Evolutionary conservation across 2,113 vertebrate genomes (phyloP).

Genomic region (Sinocyclocheilus grahami): DNA sequence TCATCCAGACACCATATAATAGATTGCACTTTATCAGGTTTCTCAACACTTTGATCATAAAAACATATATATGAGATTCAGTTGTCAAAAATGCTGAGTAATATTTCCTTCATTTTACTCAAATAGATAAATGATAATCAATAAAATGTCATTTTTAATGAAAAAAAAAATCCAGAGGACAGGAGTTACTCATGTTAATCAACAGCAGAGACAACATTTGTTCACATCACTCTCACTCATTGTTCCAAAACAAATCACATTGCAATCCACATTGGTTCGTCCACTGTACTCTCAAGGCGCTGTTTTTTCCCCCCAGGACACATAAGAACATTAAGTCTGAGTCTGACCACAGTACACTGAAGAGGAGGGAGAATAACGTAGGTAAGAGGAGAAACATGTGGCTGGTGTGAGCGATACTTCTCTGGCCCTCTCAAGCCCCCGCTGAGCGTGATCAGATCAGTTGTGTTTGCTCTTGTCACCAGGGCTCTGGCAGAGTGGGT

Average conservation of each 20-base stretch:
- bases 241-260: not conserved
- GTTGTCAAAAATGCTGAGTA: no score
- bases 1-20: no score
- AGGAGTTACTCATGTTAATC: not conserved
- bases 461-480: slow-evolving; percentile 31
- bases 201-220: not conserved
- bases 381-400: not conserved
- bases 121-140: no score
- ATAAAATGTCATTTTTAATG: not conserved
- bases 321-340: not conserved
- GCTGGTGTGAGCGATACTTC: slow-evolving; percentile 20
- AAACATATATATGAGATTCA: no score
- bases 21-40: no score
- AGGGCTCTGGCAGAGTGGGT: slow-evolving; percentile 22
- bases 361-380: not conserved
- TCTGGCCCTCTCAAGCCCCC: slow-evolving; percentile 14
- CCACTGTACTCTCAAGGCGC: not conserved
- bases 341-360: slow-evolving; percentile 24
- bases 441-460: slow-evolving; percentile 33
- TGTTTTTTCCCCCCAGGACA: not conserved
- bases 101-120: no score
- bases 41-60: no score
- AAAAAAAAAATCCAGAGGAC: not conserved
- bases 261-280: not conserved
- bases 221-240: not conserved